Base-by-base conservation (phyloP, 2,888 invertebrate genomes). In the Mamestra brassicae region DNA sequence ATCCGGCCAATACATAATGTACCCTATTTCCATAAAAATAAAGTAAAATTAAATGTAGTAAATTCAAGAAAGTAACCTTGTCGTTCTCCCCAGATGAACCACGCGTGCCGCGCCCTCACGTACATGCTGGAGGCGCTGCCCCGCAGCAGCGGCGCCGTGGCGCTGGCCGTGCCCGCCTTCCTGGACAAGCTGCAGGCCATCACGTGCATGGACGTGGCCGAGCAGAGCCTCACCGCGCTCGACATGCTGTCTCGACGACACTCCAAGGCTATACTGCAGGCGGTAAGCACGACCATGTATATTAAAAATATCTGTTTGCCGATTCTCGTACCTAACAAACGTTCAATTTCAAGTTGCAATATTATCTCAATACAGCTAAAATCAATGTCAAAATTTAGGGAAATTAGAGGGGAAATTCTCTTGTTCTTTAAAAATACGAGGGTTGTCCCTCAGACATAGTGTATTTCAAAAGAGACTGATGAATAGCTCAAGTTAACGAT, bases 91-190 rank as follows among this genome's bases (percentile, higher is more conserved):
- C 86, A 98, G 98, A 99, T 99, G 99, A 99, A 99, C 93, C 99
- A 99, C 94, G 99, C 99, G 0, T 99, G 99, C 92, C 98, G 99
- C 60, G 99, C 99, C 1, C 97, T 99, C 57, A 99, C 99, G 0
- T 99, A 99, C 95, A 99, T 99, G 99, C 98, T 99, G 97, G 99
- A 99, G 95, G 99, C 99, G 0, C 93, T 99, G 85, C 99, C 99
- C 0, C 97, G 99, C 76, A 99, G 99, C 55, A 99, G 99, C 66
- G 98, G 98, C 38, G 98, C 99, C 3, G 99, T 99, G 13, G 99
- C 99, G 3, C 99, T 99, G 90, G 99, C 99, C 3, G 99, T 99
- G 76, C 99, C 99, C 2, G 98, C 99, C 1, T 99, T 99, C 95
- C 97, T 99, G 73, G 99, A 99, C 95, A 99, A 99, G 95, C 97